Evolutionary conservation across 2,113 vertebrate genomes (phyloP).

Genomic region (Ptychochromis oligacanthus): DNA sequence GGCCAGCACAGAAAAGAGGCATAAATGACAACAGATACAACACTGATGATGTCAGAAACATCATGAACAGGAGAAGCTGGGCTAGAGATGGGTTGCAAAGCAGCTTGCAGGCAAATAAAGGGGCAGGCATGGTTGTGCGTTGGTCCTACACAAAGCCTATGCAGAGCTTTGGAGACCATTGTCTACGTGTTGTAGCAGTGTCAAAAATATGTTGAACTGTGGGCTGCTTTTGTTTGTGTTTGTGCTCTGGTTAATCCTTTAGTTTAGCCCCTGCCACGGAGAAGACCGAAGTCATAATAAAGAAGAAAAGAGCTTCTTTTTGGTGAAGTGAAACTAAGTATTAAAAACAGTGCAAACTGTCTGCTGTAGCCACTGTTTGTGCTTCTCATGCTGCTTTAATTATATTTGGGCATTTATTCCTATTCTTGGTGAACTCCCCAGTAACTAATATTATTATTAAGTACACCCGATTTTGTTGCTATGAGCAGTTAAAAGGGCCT

Average conservation of each 20-base stretch:
- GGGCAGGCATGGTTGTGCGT: neutral
- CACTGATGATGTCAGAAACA: too few relatives aligned
- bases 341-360: neutral
- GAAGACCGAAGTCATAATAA: neutral
- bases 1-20: neutral
- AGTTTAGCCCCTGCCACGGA: neutral
- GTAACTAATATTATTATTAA: neutral
- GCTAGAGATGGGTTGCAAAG: too few relatives aligned
- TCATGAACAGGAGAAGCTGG: too few relatives aligned
- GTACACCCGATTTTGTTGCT: neutral
- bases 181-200: neutral
- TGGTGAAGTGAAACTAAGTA: neutral
- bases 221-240: neutral
- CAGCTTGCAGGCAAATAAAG: neutral
- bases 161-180: neutral
- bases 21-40: neutral
- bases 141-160: fast-evolving
- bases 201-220: neutral
- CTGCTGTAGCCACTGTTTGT: neutral
- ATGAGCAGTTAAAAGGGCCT: neutral
- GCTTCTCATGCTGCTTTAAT: neutral
- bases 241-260: neutral
- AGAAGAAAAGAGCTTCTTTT: neutral
- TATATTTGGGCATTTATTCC: neutral
- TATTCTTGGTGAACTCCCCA: neutral